Base-by-base conservation (phyloP, 2,888 invertebrate genomes). In the Cataglyphis albicans region DNA sequence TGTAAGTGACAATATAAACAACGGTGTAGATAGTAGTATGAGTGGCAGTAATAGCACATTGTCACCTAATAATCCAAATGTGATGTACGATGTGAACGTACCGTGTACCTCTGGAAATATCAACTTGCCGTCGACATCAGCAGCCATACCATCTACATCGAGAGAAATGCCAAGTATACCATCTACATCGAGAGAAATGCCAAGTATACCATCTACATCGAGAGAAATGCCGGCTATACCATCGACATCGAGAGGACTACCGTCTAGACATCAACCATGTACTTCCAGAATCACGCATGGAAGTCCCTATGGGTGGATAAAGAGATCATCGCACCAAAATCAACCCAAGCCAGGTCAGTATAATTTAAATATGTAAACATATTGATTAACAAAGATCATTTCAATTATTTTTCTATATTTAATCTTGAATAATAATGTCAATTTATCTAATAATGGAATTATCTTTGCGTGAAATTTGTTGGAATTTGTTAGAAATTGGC, bases 221-320 rank as follows among this genome's bases (percentile, higher is more conserved):
- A 41, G 52, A 61, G 61, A 57, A 0, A 44, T 74, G 12, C 32
- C 74, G 15, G n/a, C n/a, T 7, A 48, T 48, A 7, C 6, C 48
- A 7, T 44, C 73, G 2, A 74, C 61, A 21, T 63, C 73, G 1
- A 29, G 72, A 21, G 55, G 35, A 9, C 5, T 70, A 9, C 15
- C 67, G 10, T 44, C 75, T 12, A 52, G 67, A 12, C 67, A 67
- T n/a, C 76, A 76, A 55, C 10, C 65, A 10, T 76, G 48, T 3
- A 15, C 29, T 7, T 29, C 64, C 3, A 76, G 67, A 41, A 18
- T 35, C 0, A 6, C n/a, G n/a, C 74, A 63, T 57, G 97, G 97
- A 41, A 97, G 97, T 88, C 98, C 98, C 0, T 98, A 97, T 94
- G 98, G 98, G 91, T 98, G 98, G 98, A 98, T 98, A 97, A 98